These are phyloP conservation scores for Plestiodon gilberti DNA, from an alignment of 2,113 vertebrate species.

Conservation along the genomic window DNA sequence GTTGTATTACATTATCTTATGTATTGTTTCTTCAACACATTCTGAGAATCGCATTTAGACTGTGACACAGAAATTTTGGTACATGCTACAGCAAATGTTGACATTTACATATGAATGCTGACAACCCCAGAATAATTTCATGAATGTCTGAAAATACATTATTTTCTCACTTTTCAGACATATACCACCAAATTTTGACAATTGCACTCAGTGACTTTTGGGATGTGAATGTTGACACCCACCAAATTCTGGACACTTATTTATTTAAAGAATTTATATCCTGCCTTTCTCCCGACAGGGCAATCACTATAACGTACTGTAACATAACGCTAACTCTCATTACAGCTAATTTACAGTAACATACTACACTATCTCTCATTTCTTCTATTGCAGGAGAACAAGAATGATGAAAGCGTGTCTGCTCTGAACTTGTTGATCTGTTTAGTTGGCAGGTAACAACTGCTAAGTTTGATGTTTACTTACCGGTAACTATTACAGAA, in stretches of 20 bases:
- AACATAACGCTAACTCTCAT: no score
- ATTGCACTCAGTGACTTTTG: no score
- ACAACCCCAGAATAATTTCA: neutral
- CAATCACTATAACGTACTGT: no score
- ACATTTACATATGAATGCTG: neutral
- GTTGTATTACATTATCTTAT: neutral
- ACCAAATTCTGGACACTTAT: neutral
- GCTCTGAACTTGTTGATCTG: conserved; percentile 95
- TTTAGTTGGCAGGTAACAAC: conserved; percentile 91
- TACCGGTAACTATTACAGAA: neutral
- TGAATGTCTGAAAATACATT: neutral
- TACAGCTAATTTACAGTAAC: no score
- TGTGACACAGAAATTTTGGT: no score
- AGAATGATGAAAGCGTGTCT: conserved; percentile 88
- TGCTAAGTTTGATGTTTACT: neutral
- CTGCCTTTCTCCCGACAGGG: no score
- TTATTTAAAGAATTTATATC: no score
- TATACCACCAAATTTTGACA: neutral
- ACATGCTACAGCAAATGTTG: neutral
- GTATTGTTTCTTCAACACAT: neutral
- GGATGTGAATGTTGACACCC: neutral
- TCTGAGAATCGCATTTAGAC: neutral
- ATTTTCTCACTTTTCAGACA: neutral
- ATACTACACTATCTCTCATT: neutral
- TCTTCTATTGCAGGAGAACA: conserved; percentile 80